Evolutionary conservation across 2,113 vertebrate species (phyloP).

Genomic region (Nipponia nippon): DNA sequence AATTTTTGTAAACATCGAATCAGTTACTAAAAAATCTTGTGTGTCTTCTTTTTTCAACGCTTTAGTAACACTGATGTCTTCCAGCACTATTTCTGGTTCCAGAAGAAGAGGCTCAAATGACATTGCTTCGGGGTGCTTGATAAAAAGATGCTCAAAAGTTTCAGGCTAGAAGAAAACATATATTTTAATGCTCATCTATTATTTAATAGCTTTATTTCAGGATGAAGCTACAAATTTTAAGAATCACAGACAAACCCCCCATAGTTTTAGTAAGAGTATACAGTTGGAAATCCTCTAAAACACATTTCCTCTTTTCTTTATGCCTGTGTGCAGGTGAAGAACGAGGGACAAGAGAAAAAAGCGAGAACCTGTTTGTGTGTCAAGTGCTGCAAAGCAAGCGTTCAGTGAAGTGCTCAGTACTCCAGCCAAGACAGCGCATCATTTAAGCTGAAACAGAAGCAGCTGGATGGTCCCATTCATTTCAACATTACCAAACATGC

Average conservation of each 20-base stretch:
- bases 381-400: background rate
- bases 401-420: background rate
- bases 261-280: background rate
- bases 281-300: background rate
- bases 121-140: conserved; percentile 71
- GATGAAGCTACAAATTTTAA: background rate
- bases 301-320: background rate
- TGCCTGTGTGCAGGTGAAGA: background rate
- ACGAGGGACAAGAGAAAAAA: background rate
- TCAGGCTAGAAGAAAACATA: conserved; percentile 81
- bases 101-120: conserved; percentile 82
- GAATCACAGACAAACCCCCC: background rate
- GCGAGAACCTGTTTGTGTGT: background rate
- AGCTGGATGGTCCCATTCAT: background rate
- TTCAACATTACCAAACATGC: background rate
- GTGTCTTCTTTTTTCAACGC: conserved; percentile 10
- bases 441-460: background rate
- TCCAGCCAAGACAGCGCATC: background rate
- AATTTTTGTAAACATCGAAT: background rate
- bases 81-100: conserved; percentile 82
- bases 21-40: background rate
- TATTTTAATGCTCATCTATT: conserved; percentile 39
- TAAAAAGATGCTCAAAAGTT: conserved; percentile 83
- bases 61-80: conserved; percentile 79
- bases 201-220: background rate